Conservation (phyloP, 2,113 vertebrate species). For the Capreolus pygargus region DNA sequence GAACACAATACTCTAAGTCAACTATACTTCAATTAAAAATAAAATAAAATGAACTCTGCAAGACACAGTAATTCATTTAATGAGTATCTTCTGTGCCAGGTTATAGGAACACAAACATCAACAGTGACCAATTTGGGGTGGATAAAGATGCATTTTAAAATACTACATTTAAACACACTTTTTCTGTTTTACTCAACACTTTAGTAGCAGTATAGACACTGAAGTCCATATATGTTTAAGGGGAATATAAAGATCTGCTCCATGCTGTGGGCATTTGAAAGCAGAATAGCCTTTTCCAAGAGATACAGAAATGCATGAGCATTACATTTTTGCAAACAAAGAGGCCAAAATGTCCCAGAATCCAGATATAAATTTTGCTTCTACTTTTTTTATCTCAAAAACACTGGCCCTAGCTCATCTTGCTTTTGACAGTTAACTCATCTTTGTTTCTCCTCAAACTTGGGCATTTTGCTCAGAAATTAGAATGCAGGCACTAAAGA, state of each 20-base stretch:
- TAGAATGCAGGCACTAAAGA: not conserved
- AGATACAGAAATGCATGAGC: not conserved
- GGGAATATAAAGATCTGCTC: conserved; percentile 49
- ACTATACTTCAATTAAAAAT: not conserved
- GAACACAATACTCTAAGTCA: not conserved
- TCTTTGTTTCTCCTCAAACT: conserved; percentile 34
- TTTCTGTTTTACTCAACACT: not conserved
- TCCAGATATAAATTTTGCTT: conserved; percentile 20
- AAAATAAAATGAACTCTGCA: not conserved
- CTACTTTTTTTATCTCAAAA: conserved; percentile 11
- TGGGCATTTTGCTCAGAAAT: not conserved
- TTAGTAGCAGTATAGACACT: not conserved
- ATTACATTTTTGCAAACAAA: not conserved
- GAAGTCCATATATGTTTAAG: conserved; percentile 32
- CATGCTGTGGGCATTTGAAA: not conserved
- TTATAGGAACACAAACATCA: not conserved
- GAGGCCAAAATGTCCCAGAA: not conserved
- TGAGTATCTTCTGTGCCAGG: not conserved
- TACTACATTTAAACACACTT: not conserved
- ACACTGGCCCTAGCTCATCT: not conserved
- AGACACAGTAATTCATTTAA: not conserved
- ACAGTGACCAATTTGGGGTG: not conserved
- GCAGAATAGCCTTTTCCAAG: not conserved
- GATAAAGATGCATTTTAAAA: not conserved
- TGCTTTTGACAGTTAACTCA: not conserved